Percentiles rank a stretch among this genome's conserved stretches.
Conservation (phyloP, 2,113 vertebrate genomes). For the Ctenomys sociabilis region DNA sequence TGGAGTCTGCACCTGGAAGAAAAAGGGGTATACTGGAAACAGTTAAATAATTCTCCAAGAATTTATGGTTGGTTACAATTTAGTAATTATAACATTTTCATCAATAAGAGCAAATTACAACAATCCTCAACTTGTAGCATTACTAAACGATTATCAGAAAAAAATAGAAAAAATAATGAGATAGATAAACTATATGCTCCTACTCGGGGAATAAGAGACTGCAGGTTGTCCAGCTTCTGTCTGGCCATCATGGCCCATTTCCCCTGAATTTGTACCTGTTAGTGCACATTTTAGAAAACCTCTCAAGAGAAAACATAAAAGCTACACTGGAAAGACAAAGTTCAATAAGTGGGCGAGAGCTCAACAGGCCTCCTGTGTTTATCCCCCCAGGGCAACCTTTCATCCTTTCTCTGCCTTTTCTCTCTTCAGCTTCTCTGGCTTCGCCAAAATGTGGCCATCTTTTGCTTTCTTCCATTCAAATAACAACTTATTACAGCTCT, state of each 20-base stretch:
- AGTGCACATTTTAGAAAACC: constrained; percentile 1
- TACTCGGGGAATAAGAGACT: neutral
- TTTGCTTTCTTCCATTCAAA: constrained; percentile 66
- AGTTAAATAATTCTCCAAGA: neutral
- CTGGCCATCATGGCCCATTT: neutral
- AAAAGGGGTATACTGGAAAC: neutral
- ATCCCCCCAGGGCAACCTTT: neutral
- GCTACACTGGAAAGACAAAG: neutral
- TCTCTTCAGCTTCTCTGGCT: neutral
- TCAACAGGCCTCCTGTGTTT: neutral
- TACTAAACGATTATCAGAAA: neutral
- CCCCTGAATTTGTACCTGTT: neutral
- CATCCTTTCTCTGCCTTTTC: neutral
- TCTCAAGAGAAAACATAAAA: constrained; percentile 50
- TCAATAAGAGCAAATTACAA: neutral
- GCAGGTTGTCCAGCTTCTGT: neutral
- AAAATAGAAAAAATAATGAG: neutral
- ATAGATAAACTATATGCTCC: neutral
- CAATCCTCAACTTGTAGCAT: neutral
- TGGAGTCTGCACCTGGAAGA: neutral
- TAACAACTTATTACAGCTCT: neutral
- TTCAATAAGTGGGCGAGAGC: neutral
- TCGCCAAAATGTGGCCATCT: neutral
- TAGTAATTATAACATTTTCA: neutral
- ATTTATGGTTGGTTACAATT: constrained; percentile 18